phyloP scores from a whole-genome alignment of 2,797 vertebrate species.

The Tokudaia muenninki region DNA sequence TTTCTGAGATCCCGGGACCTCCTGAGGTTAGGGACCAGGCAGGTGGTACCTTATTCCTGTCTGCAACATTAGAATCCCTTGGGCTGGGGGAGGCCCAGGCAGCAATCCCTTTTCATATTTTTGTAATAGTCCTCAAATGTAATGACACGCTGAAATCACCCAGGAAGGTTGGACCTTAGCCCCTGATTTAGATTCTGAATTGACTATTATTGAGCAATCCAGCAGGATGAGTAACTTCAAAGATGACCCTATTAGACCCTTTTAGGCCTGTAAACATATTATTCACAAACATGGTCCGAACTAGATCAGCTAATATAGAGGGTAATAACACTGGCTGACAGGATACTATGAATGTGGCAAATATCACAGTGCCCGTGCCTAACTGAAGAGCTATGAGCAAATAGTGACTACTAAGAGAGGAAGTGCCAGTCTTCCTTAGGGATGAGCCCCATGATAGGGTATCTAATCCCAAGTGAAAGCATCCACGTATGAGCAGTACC shows the following conservation, averaged over 20 bases:
- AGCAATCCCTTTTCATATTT: fast-evolving
- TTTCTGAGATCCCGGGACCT: background rate
- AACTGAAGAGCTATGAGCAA: background rate
- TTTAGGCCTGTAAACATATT: fast-evolving
- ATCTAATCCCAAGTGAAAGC: background rate
- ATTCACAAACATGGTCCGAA: background rate
- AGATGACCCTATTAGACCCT: background rate
- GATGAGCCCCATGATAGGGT: no score
- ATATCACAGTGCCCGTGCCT: background rate
- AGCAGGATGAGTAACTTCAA: background rate
- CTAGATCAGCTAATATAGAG: background rate
- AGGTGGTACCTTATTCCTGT: background rate
- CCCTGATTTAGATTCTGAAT: background rate
- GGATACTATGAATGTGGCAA: background rate
- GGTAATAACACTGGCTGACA: background rate
- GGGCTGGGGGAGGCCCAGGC: no score
- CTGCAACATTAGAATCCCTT: background rate
- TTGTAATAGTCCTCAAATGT: background rate
- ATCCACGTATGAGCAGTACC: background rate
- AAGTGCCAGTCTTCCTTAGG: background rate
- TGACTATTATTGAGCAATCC: fast-evolving
- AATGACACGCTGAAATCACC: fast-evolving
- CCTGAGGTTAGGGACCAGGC: background rate
- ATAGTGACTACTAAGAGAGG: background rate
- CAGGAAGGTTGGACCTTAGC: no score